Evolutionary conservation across 2,797 vertebrate species (phyloP), one percentile per base, ranked within the genome.

Genomic region (Tamandua tetradactyla): DNA sequence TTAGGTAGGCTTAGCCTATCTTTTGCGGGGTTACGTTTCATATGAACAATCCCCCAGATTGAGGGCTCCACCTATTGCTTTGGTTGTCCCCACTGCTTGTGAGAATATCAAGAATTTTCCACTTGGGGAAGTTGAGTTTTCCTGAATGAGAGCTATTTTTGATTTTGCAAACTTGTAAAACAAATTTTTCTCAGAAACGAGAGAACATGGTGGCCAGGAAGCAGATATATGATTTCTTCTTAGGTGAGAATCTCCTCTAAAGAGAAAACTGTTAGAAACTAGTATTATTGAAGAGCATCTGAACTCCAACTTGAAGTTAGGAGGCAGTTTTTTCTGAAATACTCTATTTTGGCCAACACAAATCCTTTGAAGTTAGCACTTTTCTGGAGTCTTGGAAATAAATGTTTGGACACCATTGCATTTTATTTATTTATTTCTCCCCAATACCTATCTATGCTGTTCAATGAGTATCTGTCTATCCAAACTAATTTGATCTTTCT

Each of bases 241-340:
- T 69, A 85, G 91, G 94, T 49, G 32, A 91, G 57, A 93, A 32
- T 59, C 49, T 90, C 30, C 55, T 93, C 49, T 85, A 72, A 94
- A 74, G 61, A 84, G 35, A 76, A 91, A 71, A 80, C 27, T 22
- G 55, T 68, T 95, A 87, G 78, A 94, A 93, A 91, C 23, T 7
- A 82, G 49, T 3, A 44, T 80, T 89, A 71, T 15, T 40, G 52
- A 94, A 94, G 80, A 89, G 3, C 72, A 79, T 30, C 17, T 59
- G 68, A 72, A 86, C 84, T 96, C 94, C 81, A 94, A 35, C 64
- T 74, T 87, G 68, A 93, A 71, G 94, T 93, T 91, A 91, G 84
- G 96, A 94, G 92, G 64, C 4, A 59, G n/a, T 87, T 91, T 55
- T 86, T 91, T 83, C 57, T 94, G 82, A 96, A 96, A 85, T 88